A percentile compares a stretch with the other conserved stretches of the same genome.
phyloP scores from a whole-genome alignment of 2,797 vertebrate genomes.

The Tenualosa thibaudeaui region DNA sequence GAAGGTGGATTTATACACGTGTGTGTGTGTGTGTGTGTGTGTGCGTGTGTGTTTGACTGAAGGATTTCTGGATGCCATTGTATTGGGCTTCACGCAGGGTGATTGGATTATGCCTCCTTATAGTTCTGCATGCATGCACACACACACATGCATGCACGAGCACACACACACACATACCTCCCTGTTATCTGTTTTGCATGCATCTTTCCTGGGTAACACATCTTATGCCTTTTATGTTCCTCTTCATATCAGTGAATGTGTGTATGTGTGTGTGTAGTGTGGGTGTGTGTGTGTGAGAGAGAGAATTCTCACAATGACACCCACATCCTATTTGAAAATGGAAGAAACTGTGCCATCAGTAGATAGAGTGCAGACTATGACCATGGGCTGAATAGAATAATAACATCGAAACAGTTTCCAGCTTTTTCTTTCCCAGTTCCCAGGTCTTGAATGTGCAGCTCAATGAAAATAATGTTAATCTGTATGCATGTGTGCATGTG shows the following conservation, averaged over 20 bases:
- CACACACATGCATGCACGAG: neutral
- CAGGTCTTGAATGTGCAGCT: too few species aligned
- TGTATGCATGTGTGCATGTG: too few species aligned
- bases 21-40: neutral
- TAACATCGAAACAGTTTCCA: too few species aligned
- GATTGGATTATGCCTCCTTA: neutral
- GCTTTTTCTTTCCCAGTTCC: too few species aligned
- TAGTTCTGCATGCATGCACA: neutral
- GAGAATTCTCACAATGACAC: too few species aligned
- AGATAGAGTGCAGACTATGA: too few species aligned
- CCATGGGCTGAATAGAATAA: too few species aligned
- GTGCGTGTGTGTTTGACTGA: slow-evolving; percentile 13
- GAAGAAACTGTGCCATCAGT: too few species aligned
- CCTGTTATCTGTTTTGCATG: slow-evolving; percentile 72
- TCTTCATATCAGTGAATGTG: slow-evolving; percentile 7
- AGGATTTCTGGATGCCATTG: neutral
- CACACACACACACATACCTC: slow-evolving; percentile 28
- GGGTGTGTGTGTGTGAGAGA: neutral
- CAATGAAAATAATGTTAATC: too few species aligned
- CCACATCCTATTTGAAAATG: too few species aligned
- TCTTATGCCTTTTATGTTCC: slow-evolving; percentile 55
- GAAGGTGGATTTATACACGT: neutral
- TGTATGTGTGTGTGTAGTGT: neutral
- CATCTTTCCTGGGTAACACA: slow-evolving; percentile 77
- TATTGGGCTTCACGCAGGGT: neutral